Evolutionary conservation across 1,140 invertebrate genomes (phyloP).

Genomic region (Zaprionus tsacasi): DNA sequence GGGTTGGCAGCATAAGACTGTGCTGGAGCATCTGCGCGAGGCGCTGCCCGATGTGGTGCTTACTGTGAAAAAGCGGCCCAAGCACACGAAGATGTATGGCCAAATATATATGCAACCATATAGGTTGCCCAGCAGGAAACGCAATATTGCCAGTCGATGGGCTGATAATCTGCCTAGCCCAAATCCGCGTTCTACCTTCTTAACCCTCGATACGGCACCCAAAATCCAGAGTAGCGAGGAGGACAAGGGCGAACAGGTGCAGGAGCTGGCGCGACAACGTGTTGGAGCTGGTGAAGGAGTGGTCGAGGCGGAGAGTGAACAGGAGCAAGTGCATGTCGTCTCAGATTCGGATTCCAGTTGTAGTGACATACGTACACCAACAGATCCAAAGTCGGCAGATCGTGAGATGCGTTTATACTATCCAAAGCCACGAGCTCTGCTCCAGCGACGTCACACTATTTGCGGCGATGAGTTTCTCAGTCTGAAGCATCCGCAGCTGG

Average conservation of each 20-base stretch:
- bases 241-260: slow-evolving; percentile 71
- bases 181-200: slow-evolving; percentile 87
- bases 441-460: slow-evolving; percentile 94
- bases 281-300: neutral
- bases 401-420: slow-evolving; percentile 87
- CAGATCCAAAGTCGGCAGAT: slow-evolving; percentile 63
- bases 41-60: slow-evolving; percentile 92
- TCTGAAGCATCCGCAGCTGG: slow-evolving; percentile 64
- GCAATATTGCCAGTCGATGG: slow-evolving; percentile 87
- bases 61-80: slow-evolving; percentile 93
- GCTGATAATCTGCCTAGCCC: slow-evolving; percentile 87
- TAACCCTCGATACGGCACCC: slow-evolving; percentile 87
- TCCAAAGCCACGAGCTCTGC: slow-evolving; percentile 89
- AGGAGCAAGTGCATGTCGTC: slow-evolving; percentile 40
- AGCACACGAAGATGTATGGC: slow-evolving; percentile 92
- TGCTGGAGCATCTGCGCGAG: slow-evolving; percentile 91
- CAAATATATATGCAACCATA: slow-evolving; percentile 93
- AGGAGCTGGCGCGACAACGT: neutral
- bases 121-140: slow-evolving; percentile 90
- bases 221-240: slow-evolving; percentile 9
- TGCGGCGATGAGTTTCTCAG: slow-evolving; percentile 86
- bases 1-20: slow-evolving; percentile 93
- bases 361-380: slow-evolving; percentile 82
- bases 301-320: neutral
- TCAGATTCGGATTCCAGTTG: slow-evolving; percentile 82